phyloP scores from a whole-genome alignment of 2,113 vertebrate genomes.

The Colaptes auratus region DNA sequence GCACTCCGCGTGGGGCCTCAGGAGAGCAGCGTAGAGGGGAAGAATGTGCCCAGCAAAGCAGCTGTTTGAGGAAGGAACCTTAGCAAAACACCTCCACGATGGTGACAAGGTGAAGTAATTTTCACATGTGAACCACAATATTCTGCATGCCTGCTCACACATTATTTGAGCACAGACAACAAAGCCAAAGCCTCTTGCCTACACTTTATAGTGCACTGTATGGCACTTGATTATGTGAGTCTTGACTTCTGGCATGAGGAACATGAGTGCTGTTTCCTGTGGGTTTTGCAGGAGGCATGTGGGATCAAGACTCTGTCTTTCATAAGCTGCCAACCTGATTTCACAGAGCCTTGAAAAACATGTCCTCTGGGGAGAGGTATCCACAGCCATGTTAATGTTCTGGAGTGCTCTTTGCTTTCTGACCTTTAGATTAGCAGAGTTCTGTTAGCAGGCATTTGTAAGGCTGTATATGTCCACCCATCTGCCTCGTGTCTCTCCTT shows the following conservation, averaged over 20 bases:
- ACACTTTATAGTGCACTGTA: neutral
- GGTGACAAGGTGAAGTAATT: neutral
- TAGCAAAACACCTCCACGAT: neutral
- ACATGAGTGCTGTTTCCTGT: slow-evolving; percentile 20
- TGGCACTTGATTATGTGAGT: neutral
- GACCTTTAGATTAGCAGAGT: slow-evolving; percentile 67
- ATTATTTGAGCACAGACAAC: neutral
- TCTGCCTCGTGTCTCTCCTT: slow-evolving; percentile 20
- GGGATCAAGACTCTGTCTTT: slow-evolving; percentile 48
- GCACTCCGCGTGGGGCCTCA: too few species aligned
- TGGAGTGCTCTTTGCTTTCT: slow-evolving; percentile 61
- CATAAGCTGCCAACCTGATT: slow-evolving; percentile 73
- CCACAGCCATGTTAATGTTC: slow-evolving; percentile 61
- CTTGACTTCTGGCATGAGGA: slow-evolving; percentile 19
- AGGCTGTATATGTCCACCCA: neutral
- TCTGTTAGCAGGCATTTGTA: slow-evolving; percentile 11
- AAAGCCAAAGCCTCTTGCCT: neutral
- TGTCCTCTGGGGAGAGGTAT: slow-evolving; percentile 64
- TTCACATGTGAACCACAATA: neutral
- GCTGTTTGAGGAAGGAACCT: neutral
- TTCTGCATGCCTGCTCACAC: neutral
- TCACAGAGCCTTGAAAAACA: slow-evolving; percentile 63
- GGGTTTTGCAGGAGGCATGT: slow-evolving; percentile 36
- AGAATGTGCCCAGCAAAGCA: neutral
- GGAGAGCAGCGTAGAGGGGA: too few species aligned